A percentile compares a stretch with the other conserved stretches of the same genome.
phyloP scores from a whole-genome alignment of 1,140 invertebrate genomes.

The Bicyclus anynana region DNA sequence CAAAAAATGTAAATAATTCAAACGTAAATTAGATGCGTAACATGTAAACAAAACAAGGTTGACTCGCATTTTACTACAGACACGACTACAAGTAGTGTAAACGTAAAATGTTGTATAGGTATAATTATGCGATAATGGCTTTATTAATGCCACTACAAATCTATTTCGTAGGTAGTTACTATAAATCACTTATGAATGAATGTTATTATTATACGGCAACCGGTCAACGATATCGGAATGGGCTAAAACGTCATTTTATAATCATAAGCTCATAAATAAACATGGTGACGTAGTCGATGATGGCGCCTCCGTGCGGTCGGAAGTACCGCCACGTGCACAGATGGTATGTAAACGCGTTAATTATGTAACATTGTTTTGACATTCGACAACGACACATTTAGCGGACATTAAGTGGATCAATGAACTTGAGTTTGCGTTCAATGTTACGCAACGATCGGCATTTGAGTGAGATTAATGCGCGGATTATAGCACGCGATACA shows the following conservation, averaged over 20 bases:
- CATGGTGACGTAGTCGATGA: conserved; percentile 54
- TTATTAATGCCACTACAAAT: conserved; percentile 70
- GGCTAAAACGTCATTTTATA: conserved; percentile 71
- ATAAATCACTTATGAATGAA: conserved; percentile 71
- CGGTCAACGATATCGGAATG: conserved; percentile 70
- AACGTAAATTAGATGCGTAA: conserved; percentile 9
- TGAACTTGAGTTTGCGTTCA: conserved; percentile 72
- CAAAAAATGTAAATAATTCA: conserved; percentile 16
- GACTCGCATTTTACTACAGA: conserved; percentile 64
- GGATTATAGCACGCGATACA: conserved; percentile 76
- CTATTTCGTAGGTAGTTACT: conserved; percentile 68
- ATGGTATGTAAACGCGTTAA: conserved; percentile 53
- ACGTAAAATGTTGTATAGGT: conserved; percentile 69
- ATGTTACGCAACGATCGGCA: conserved; percentile 69
- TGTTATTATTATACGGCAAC: conserved; percentile 66
- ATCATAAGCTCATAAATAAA: conserved; percentile 75
- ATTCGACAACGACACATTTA: conserved; percentile 74
- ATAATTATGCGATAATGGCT: conserved; percentile 72
- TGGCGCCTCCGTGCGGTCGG: conserved; percentile 35
- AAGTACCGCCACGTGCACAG: conserved; percentile 41
- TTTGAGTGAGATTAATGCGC: conserved; percentile 75
- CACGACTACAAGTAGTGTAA: conserved; percentile 49
- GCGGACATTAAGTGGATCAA: conserved; percentile 73
- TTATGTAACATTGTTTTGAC: conserved; percentile 75
- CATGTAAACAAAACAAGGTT: conserved; percentile 33